Evolutionary conservation across 1,140 invertebrate species (phyloP).

Genomic region (Tetramorium parvispinum): DNA sequence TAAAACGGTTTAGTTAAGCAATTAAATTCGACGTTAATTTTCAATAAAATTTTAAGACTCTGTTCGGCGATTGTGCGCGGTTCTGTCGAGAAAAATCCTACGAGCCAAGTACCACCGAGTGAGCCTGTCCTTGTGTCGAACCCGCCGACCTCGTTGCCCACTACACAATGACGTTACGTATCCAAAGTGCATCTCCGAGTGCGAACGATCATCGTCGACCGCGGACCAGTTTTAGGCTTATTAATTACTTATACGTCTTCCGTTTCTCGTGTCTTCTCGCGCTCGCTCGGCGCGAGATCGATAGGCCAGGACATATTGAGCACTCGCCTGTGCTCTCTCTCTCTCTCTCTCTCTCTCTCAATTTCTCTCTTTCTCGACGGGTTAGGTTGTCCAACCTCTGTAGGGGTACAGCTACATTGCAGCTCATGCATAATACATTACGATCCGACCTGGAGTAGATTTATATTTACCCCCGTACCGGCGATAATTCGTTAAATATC

Average conservation of each 20-base stretch:
- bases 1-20: not conserved
- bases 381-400: constrained; percentile 75
- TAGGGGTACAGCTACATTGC: constrained; percentile 75
- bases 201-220: constrained; percentile 35
- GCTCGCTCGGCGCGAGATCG: constrained; percentile 70
- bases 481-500: constrained; percentile 77
- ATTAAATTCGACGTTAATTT: constrained; percentile 53
- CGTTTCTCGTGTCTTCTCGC: constrained; percentile 75
- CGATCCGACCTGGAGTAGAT: constrained; percentile 76
- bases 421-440: constrained; percentile 76
- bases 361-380: constrained; percentile 57
- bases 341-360: not conserved
- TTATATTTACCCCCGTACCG: constrained; percentile 73
- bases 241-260: constrained; percentile 73
- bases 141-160: not conserved
- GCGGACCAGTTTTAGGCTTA: constrained; percentile 51
- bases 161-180: not conserved
- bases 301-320: constrained; percentile 75
- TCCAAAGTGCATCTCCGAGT: not conserved
- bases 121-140: not conserved
- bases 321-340: constrained; percentile 44
- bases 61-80: not conserved
- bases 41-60: not conserved
- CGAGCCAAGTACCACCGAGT: not conserved
- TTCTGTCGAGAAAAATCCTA: not conserved